These are phyloP conservation scores for Rhincodon typus DNA, from an alignment of 2,797 vertebrate genomes.

Conservation along the genomic window DNA sequence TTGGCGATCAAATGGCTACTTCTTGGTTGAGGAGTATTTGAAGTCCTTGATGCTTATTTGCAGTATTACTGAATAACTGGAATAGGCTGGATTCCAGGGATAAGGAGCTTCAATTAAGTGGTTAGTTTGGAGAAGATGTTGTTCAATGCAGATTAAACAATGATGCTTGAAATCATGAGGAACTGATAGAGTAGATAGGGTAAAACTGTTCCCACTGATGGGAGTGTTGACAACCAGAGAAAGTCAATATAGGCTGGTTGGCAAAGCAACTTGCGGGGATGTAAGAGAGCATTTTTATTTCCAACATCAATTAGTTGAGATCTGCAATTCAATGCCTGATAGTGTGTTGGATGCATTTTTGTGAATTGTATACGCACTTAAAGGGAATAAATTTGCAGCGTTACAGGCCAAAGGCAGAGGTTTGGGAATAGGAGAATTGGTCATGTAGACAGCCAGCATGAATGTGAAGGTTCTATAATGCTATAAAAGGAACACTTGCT, in stretches of 20 bases:
- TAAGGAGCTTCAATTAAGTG: too few relatives aligned
- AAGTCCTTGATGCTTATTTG: not conserved
- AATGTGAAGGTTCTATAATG: not conserved
- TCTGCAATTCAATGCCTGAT: not conserved
- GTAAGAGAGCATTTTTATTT: not conserved
- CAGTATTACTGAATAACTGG: not conserved
- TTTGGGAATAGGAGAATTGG: not conserved
- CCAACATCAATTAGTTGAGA: not conserved
- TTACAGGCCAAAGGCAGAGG: too few relatives aligned
- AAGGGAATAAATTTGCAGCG: not conserved
- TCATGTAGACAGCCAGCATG: not conserved
- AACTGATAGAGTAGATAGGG: too few relatives aligned
- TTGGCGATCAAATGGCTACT: not conserved
- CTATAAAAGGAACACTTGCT: not conserved
- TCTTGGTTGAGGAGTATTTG: not conserved
- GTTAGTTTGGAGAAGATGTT: too few relatives aligned
- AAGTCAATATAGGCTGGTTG: not conserved
- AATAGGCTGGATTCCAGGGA: not conserved
- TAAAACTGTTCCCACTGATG: too few relatives aligned
- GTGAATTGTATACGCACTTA: not conserved
- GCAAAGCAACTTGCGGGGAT: not conserved
- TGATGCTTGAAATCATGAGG: too few relatives aligned
- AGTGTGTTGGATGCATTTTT: not conserved
- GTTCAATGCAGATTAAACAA: too few relatives aligned
- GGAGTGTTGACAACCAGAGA: not conserved